Percentiles rank a stretch among this genome's conserved stretches.
These are phyloP conservation scores for Orgyia antiqua DNA, from an alignment of 2,888 invertebrate genomes.

Conservation along the genomic window DNA sequence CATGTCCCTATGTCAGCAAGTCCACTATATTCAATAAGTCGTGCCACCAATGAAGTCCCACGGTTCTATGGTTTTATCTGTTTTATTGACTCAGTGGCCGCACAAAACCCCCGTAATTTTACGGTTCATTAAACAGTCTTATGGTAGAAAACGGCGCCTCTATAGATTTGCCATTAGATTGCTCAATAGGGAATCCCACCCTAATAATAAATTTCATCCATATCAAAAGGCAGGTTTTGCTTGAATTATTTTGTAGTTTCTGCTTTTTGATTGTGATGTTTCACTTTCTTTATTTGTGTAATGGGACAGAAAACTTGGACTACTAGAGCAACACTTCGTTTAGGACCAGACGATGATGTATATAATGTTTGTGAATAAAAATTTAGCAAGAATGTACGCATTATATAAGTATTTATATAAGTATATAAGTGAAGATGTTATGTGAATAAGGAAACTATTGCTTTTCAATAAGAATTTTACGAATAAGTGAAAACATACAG, in stretches of 20 bases:
- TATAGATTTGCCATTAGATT: slow-evolving; percentile 67
- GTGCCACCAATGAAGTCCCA: slow-evolving; percentile 25
- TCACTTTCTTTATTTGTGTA: background rate
- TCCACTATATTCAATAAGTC: slow-evolving; percentile 27
- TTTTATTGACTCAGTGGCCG: slow-evolving; percentile 45
- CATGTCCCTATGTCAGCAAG: slow-evolving; percentile 12
- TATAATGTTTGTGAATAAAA: too few relatives aligned
- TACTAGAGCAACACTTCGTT: too few relatives aligned
- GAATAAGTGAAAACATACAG: too few relatives aligned
- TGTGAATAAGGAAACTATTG: too few relatives aligned
- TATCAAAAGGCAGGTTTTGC: slow-evolving; percentile 33
- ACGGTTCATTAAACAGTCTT: slow-evolving; percentile 71
- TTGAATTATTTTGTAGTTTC: slow-evolving; percentile 10
- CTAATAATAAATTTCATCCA: slow-evolving; percentile 44
- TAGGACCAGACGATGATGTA: too few relatives aligned
- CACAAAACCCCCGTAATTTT: slow-evolving; percentile 67
- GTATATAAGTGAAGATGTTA: too few relatives aligned
- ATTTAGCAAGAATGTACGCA: too few relatives aligned
- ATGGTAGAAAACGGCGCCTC: slow-evolving; percentile 60
- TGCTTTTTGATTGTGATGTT: slow-evolving; percentile 8
- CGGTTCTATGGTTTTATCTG: slow-evolving; percentile 36
- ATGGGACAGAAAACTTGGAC: too few relatives aligned
- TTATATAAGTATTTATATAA: too few relatives aligned
- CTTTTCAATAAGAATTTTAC: too few relatives aligned
- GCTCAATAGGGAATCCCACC: slow-evolving; percentile 40